Evolutionary conservation across 2,113 vertebrate species (phyloP).

Genomic region (Muntiacus reevesi): DNA sequence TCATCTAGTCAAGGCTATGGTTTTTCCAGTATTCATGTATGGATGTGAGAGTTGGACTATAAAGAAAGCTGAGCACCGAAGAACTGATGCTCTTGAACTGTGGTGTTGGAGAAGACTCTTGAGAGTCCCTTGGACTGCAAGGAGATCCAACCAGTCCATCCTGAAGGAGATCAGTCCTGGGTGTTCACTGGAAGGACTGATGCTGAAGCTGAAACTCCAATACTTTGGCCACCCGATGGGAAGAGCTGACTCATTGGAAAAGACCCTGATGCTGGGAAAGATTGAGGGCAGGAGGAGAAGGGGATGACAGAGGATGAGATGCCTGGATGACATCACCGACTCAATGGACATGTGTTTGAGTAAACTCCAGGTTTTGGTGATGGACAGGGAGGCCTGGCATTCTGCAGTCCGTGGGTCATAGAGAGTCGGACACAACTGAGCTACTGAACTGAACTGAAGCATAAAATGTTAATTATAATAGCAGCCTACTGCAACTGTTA

Average conservation of each 20-base stretch:
- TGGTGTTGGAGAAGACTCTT: background rate
- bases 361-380: background rate
- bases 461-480: background rate
- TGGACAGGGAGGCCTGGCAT: background rate
- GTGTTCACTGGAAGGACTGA: background rate
- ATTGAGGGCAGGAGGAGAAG: background rate
- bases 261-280: background rate
- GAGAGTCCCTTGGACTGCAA: background rate
- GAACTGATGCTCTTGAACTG: background rate
- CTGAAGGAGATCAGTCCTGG: background rate
- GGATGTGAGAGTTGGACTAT: background rate
- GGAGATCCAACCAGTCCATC: background rate
- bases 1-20: fast-evolving
- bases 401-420: background rate
- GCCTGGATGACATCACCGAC: background rate
- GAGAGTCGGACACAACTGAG: fast-evolving
- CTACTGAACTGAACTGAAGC: background rate
- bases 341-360: background rate
- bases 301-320: background rate
- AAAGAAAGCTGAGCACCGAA: background rate
- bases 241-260: background rate
- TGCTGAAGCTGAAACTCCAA: background rate
- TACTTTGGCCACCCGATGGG: background rate
- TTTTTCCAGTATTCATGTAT: background rate
- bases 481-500: background rate